Evolutionary conservation across 2,797 vertebrate genomes (phyloP).

Genomic region (Chaetodon trifasciatus): DNA sequence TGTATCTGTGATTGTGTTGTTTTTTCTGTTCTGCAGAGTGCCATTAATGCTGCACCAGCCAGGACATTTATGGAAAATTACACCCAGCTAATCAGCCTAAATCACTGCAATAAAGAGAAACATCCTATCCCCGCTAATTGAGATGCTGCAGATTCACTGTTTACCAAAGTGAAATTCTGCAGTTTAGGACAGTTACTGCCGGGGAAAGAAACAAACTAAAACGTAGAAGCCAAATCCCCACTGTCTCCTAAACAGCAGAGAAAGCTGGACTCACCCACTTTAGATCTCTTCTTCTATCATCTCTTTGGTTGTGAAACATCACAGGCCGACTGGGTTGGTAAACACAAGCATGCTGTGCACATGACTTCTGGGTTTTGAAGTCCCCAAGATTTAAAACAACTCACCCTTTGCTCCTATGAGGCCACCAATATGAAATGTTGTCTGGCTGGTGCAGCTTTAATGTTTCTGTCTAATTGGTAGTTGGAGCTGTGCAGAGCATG

Average conservation of each 20-base stretch:
- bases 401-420: not conserved
- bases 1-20: slow-evolving; percentile 10
- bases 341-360: not conserved
- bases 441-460: slow-evolving; percentile 33
- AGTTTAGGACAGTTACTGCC: slow-evolving; percentile 34
- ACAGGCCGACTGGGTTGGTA: slow-evolving; percentile 16
- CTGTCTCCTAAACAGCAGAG: slow-evolving; percentile 22
- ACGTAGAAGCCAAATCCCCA: slow-evolving; percentile 29
- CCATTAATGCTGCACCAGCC: slow-evolving; percentile 53
- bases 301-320: slow-evolving; percentile 21
- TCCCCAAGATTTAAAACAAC: slow-evolving; percentile 18
- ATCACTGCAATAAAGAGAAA: slow-evolving; percentile 62
- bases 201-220: slow-evolving; percentile 40
- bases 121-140: slow-evolving; percentile 51
- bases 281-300: slow-evolving; percentile 13
- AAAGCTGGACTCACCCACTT: slow-evolving; percentile 16
- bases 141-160: slow-evolving; percentile 59
- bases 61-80: slow-evolving; percentile 66
- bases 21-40: slow-evolving; percentile 34
- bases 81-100: slow-evolving; percentile 65
- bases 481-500: not conserved
- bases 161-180: slow-evolving; percentile 49
- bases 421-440: not conserved
- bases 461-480: slow-evolving; percentile 43
- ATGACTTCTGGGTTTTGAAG: slow-evolving; percentile 4